phyloP scores from a whole-genome alignment of 1,140 invertebrate species.

The Agraylea sexmaculata region DNA sequence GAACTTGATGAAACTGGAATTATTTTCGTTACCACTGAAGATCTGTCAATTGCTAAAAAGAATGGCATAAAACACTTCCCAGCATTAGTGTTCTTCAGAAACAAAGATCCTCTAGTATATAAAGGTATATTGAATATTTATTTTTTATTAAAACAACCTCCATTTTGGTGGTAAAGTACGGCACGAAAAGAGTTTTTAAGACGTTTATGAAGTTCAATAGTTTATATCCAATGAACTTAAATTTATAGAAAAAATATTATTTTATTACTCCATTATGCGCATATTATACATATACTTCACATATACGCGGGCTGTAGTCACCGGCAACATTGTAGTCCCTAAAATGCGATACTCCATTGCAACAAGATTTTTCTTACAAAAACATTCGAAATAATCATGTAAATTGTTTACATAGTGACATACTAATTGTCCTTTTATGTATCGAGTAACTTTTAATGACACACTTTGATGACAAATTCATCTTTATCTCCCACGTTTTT shows the following conservation, averaged over 20 bases:
- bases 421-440: no score
- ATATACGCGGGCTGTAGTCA: no score
- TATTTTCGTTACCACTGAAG: conserved; percentile 87
- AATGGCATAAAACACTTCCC: conserved; percentile 76
- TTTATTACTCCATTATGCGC: neutral
- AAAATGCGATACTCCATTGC: no score
- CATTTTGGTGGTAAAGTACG: no score
- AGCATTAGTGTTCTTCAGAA: conserved; percentile 79
- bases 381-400: no score
- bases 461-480: no score
- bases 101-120: conserved; percentile 72
- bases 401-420: no score
- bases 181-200: no score
- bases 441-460: no score
- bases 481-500: no score
- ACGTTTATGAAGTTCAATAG: neutral
- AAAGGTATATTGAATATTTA: conserved; percentile 31
- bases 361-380: no score
- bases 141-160: conserved; percentile 11
- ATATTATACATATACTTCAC: neutral
- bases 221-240: neutral
- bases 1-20: conserved; percentile 88
- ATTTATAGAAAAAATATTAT: neutral
- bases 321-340: no score
- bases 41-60: conserved; percentile 68